phyloP scores from a whole-genome alignment of 2,797 vertebrate genomes.

The Eulemur coronatus region DNA sequence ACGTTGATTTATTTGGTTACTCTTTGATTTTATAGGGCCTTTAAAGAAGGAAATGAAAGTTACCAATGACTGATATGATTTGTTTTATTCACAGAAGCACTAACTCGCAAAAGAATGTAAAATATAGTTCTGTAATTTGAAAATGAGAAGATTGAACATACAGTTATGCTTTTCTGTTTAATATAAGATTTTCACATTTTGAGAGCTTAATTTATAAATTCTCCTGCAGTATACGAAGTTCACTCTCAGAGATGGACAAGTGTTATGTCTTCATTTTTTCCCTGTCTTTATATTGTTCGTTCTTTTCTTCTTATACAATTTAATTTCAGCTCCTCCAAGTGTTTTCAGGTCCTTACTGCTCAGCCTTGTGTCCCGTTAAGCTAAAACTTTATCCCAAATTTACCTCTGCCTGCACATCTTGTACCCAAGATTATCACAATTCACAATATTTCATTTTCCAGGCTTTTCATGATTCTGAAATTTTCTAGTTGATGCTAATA shows the following conservation, averaged over 20 bases:
- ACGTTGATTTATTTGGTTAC: background rate
- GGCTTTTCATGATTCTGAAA: background rate
- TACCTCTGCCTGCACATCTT: background rate
- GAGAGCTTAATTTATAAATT: background rate
- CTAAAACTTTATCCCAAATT: background rate
- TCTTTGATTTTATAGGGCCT: background rate
- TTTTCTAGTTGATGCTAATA: background rate
- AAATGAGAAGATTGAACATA: background rate
- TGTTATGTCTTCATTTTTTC: background rate
- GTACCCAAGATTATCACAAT: background rate
- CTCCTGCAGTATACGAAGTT: background rate
- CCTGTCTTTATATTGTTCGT: background rate
- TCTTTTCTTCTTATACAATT: background rate
- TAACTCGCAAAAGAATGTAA: background rate
- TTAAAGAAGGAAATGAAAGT: background rate
- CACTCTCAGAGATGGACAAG: background rate
- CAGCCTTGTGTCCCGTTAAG: background rate
- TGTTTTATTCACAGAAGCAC: background rate
- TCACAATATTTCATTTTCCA: background rate
- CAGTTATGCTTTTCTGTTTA: background rate
- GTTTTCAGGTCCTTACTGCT: background rate
- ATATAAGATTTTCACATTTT: background rate
- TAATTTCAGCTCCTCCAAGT: background rate
- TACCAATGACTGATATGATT: background rate
- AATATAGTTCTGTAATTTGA: background rate